A percentile compares a stretch with the other conserved stretches of the same genome.
Evolutionary conservation across 2,113 vertebrate species (phyloP).

Genomic region (Cynocephalus volans): DNA sequence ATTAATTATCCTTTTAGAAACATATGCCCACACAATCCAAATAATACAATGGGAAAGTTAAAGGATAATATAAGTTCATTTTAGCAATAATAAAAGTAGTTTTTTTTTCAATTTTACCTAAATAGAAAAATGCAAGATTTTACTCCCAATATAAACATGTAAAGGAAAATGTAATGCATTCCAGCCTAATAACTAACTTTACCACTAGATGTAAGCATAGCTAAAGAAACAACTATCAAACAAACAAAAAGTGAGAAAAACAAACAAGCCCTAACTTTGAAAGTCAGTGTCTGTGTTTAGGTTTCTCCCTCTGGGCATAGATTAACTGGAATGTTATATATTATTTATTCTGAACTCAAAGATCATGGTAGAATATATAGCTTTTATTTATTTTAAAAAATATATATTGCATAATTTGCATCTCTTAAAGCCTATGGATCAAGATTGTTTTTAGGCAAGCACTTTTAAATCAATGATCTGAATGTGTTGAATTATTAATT

Average conservation of each 20-base stretch:
- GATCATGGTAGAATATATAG: background rate
- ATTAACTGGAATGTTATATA: background rate
- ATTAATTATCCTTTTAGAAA: conserved; percentile 4
- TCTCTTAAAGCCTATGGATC: background rate
- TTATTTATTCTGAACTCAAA: background rate
- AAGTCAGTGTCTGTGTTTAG: background rate
- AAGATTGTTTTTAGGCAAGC: background rate
- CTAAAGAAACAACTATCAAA: background rate
- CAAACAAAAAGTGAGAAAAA: background rate
- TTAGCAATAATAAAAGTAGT: background rate
- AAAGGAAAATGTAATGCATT: background rate
- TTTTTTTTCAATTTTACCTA: background rate
- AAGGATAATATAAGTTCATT: background rate
- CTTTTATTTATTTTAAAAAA: background rate
- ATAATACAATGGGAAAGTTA: background rate
- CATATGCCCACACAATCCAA: background rate
- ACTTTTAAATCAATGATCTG: background rate
- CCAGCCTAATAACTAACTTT: background rate
- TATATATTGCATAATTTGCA: background rate
- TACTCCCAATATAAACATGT: background rate
- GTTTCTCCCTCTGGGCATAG: background rate
- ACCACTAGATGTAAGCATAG: background rate
- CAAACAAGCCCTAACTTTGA: background rate
- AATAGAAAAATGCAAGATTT: conserved; percentile 15
- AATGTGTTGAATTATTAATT: background rate